Evolutionary conservation across 2,113 vertebrate genomes (phyloP).

Genomic region (Leptosomus discolor): DNA sequence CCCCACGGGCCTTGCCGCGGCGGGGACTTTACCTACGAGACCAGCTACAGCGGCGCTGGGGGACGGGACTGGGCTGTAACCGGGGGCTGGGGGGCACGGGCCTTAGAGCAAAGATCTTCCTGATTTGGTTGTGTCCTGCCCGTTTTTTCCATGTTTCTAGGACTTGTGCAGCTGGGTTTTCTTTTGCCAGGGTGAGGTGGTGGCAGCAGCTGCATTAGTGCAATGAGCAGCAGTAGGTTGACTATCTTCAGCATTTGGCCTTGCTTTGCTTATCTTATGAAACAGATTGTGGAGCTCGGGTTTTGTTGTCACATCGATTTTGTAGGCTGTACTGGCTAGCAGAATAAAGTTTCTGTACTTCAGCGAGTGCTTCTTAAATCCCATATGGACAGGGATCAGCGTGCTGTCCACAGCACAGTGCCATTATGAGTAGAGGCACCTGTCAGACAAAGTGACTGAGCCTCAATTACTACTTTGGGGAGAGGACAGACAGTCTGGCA

Average conservation of each 20-base stretch:
- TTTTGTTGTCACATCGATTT: neutral
- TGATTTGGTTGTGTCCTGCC: rapidly evolving
- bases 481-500: too few relatives aligned
- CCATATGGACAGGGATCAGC: rapidly evolving
- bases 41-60: rapidly evolving
- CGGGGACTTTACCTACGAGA: too few relatives aligned
- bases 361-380: neutral
- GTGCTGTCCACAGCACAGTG: too few relatives aligned
- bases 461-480: too few relatives aligned
- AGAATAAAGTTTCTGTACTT: neutral
- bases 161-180: neutral
- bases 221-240: neutral
- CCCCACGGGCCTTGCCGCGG: too few relatives aligned
- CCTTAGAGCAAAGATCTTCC: rapidly evolving
- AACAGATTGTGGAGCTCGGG: neutral
- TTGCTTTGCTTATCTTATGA: neutral
- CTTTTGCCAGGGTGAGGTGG: too few relatives aligned
- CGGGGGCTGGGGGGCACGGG: rapidly evolving
- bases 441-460: too few relatives aligned
- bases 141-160: rapidly evolving
- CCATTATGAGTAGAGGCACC: too few relatives aligned
- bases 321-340: neutral
- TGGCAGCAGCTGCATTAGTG: neutral
- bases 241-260: neutral
- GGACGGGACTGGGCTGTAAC: too few relatives aligned